Percentiles rank a stretch among this genome's conserved stretches.
phyloP scores from a whole-genome alignment of 2,113 vertebrate genomes.

The Pyxicephalus adspersus region DNA sequence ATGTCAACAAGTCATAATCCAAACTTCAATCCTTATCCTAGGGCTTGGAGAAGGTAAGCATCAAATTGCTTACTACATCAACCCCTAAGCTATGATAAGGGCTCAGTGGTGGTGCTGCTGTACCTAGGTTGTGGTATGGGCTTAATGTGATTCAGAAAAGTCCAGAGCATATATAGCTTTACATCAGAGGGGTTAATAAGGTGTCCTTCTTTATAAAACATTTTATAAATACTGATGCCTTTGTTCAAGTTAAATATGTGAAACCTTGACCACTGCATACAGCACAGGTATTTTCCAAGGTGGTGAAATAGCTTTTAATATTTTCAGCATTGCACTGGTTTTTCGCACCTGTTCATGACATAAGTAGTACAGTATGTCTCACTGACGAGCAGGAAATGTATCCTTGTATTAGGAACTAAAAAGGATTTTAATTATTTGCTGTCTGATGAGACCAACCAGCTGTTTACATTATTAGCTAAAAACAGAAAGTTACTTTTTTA shows the following conservation, averaged over 20 bases:
- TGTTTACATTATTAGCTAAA: background rate
- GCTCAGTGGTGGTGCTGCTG: background rate
- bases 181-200: background rate
- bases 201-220: background rate
- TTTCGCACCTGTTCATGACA: background rate
- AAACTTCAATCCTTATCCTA: constrained; percentile 77
- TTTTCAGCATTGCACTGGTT: background rate
- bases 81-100: background rate
- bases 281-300: no score
- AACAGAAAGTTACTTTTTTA: background rate
- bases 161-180: background rate
- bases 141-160: background rate
- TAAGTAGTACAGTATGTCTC: background rate
- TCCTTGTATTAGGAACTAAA: background rate
- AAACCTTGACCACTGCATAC: no score
- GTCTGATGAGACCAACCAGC: background rate
- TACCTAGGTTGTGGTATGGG: background rate
- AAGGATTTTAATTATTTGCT: background rate
- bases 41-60: constrained; percentile 78
- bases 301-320: background rate
- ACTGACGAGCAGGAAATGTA: background rate
- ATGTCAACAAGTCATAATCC: constrained; percentile 66
- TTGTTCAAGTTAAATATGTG: background rate
- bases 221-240: background rate
- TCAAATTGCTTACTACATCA: constrained; percentile 44